Base-by-base conservation (phyloP, 1,140 invertebrate species). In the Anadara kagoshimensis region DNA sequence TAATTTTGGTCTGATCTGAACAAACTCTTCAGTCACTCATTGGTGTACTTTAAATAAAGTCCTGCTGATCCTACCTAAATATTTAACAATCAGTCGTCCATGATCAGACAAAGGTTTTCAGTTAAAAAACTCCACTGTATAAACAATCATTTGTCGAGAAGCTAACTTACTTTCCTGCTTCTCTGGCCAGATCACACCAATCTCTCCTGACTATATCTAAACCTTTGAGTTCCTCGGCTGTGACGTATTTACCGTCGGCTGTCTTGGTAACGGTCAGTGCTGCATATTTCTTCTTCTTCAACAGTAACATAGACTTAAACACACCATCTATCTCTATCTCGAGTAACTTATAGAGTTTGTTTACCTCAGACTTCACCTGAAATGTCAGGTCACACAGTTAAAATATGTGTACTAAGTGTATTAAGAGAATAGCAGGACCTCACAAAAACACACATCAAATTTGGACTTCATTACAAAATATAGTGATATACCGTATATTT, bases 201-300 rank as follows among this genome's bases (percentile, higher is more conserved):
- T 99, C 98, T 79, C 98, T 92, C 75, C 98, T 92, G 0, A 99
- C 98, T 81, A 99, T 98, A 89, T 99, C 98, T 49, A 97, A 90
- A 29, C 94, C 94, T 91, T 99, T 99, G 66, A 97, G 92, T 89
- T 99, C 98, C 84, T 95, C 93, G 12, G 91, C 92, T 5, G 91
- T 92, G 20, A 92, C 90, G 26, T 95, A 90, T 80, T 94, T 81
- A 8, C 83, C 88, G 67, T 87, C 85, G n/a, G 82, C 67, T n/a
- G 44, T 62, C 53, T 85, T 85, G 1, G 76, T 84, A 12, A 91
- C 83, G 24, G 85, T 88, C 12, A 99, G 92, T 2, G 97, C 98
- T 0, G 98, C 98, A 88, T 99, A 99, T 86, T 99, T 99, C 88
- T 99, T 99, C 90, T 99, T 99, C 89, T 99, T 98, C 49, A 99